These are phyloP conservation scores for Hirundichthys speculiger DNA, from an alignment of 2,113 vertebrate genomes.

Conservation along the genomic window DNA sequence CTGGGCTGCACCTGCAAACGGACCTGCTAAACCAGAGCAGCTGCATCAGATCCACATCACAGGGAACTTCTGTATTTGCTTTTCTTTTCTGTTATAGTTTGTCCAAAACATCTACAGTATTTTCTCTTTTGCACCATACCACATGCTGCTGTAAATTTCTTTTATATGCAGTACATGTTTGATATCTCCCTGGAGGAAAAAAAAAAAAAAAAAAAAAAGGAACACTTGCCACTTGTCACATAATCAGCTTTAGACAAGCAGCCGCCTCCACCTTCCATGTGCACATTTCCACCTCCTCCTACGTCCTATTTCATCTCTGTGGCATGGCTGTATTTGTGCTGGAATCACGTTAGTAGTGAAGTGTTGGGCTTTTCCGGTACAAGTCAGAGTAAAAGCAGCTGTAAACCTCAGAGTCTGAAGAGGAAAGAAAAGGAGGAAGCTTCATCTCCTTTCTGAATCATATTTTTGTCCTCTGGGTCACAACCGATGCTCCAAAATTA, in stretches of 20 bases:
- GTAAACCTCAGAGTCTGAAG: conserved; percentile 1
- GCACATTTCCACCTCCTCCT: conserved; percentile 34
- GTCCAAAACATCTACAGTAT: not conserved
- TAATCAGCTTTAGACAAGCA: conserved; percentile 60
- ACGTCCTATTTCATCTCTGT: conserved; percentile 20
- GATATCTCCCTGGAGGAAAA: conserved; percentile 42
- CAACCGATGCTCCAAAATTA: conserved; percentile 16
- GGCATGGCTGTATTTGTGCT: conserved; percentile 41
- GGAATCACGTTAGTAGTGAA: conserved; percentile 26
- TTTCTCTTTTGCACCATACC: not conserved
- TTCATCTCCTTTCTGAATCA: conserved; percentile 28
- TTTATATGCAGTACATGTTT: conserved; percentile 38
- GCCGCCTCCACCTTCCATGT: conserved; percentile 45
- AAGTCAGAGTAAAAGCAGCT: not conserved
- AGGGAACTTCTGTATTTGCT: not conserved
- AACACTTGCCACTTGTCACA: conserved; percentile 51
- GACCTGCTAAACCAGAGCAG: no score
- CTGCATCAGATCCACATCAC: not conserved
- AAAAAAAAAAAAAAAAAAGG: conserved; percentile 30
- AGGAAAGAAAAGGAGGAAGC: not conserved
- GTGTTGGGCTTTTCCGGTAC: conserved; percentile 20
- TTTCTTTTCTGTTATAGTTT: not conserved
- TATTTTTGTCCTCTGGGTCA: conserved; percentile 13
- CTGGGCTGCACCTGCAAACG: no score
- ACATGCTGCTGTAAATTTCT: conserved; percentile 35